Percentiles rank a stretch among this genome's conserved stretches.
These are phyloP conservation scores for Sarcophilus harrisii DNA, from an alignment of 2,797 vertebrate species.

Conservation along the genomic window DNA sequence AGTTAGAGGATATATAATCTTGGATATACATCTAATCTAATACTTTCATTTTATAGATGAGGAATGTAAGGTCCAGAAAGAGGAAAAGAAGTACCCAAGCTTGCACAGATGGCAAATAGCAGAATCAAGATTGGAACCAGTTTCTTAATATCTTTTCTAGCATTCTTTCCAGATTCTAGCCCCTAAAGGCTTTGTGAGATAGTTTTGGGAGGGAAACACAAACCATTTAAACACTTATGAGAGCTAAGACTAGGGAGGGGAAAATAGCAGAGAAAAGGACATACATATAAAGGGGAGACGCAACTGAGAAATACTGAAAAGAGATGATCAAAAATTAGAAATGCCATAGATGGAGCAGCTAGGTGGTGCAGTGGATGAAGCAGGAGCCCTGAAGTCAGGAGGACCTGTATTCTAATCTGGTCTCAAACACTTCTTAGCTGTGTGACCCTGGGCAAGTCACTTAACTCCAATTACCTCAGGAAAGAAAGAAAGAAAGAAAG, in stretches of 20 bases:
- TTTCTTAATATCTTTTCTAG: not conserved
- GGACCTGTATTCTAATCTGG: too few species aligned
- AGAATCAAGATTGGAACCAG: not conserved
- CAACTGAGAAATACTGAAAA: not conserved
- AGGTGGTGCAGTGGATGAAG: too few species aligned
- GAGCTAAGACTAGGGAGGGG: not conserved
- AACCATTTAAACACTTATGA: not conserved
- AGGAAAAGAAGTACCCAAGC: not conserved
- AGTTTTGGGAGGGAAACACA: not conserved
- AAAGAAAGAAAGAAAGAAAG: too few species aligned
- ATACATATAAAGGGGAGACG: too few species aligned
- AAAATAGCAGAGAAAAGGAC: not conserved
- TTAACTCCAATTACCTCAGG: not conserved
- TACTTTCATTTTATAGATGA: not conserved
- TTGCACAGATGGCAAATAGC: not conserved
- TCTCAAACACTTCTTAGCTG: too few species aligned
- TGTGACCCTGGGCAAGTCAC: too few species aligned
- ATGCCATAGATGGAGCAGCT: not conserved
- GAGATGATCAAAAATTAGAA: not conserved
- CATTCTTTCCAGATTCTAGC: not conserved
- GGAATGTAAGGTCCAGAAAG: not conserved
- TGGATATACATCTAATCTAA: not conserved
- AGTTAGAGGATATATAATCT: not conserved
- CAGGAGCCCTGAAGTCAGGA: too few species aligned
- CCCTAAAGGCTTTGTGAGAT: not conserved